Evolutionary conservation across 2,888 invertebrate species (phyloP), one percentile per base, ranked within the genome.

Genomic region (Caenorhabditis sinica): DNA sequence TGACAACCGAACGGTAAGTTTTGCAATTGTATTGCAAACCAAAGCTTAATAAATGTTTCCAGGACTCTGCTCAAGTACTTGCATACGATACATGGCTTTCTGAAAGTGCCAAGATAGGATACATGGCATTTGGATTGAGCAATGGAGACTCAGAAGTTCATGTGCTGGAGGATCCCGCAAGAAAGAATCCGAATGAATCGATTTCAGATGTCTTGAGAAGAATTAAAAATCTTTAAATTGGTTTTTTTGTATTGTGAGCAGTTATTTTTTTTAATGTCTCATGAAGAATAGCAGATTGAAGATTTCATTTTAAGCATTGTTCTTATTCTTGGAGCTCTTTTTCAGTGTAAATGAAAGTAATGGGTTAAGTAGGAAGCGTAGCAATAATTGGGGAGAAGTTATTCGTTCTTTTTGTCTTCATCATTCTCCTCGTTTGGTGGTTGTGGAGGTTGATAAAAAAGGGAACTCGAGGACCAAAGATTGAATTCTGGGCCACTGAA

Each of bases 401-500:
- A 36, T 13, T 65, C 25, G 25, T 83, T 51, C 13, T 79, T 40
- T 8, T 60, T 25, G 2, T 43, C 43, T 20, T 69, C 69, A 15
- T 71, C 58, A 49, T 61, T 60, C 30, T 49, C 33, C 20, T 33
- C 61, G 23, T 17, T 43, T 30, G 69, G 79, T 63, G 17, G 72
- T 25, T 68, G 68, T 28, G 28, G 53, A 20, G 49, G 85, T 33
- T 28, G 74, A 40, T 66, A 73, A 77, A 79, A 80, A 23, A 75
- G 49, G n/a, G 69, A 61, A 51, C 71, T 53, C 30, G 69, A 66
- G 3, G 79, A 74, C 85, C 85, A 85, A 28, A 85, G 36, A 56
- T 82, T 79, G 82, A 85, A 85, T 36, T 85, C 85, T 6, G 56
- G 81, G 0, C 85, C 85, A 43, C 53, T 81, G 75, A 85, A 85